A percentile compares a stretch with the other conserved stretches of the same genome.
Evolutionary conservation across 2,113 vertebrate species (phyloP).

Genomic region (Campylomormyrus tamandua): DNA sequence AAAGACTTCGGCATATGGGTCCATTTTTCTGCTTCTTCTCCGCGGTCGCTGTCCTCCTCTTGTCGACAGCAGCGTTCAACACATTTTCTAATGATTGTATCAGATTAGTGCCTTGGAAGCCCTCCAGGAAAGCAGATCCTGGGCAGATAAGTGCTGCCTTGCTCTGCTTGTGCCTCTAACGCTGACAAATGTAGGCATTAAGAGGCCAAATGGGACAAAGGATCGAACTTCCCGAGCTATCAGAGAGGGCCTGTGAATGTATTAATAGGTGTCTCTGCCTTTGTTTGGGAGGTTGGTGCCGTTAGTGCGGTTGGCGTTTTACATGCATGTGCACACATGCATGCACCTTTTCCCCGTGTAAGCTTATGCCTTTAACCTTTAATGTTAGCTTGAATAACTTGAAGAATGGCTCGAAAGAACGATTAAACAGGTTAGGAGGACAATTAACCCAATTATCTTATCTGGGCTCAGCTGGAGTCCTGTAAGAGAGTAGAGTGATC

Average conservation of each 20-base stretch:
- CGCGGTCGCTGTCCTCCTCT: slow-evolving; percentile 16
- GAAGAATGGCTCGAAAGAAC: not conserved
- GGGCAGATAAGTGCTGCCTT: slow-evolving; percentile 19
- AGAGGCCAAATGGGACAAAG: slow-evolving; percentile 30
- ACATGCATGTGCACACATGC: not conserved
- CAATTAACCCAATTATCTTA: slow-evolving; percentile 19
- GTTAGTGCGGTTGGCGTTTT: not conserved
- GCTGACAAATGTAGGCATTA: slow-evolving; percentile 27
- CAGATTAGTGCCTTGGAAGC: slow-evolving; percentile 18
- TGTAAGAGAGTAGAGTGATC: not conserved
- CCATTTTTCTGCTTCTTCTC: slow-evolving; percentile 27
- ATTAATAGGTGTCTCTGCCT: not conserved
- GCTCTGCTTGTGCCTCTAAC: slow-evolving; percentile 21
- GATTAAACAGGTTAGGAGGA: not conserved
- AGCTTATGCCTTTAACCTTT: not conserved
- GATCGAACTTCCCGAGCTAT: slow-evolving; percentile 21
- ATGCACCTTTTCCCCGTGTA: not conserved
- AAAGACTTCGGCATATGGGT: slow-evolving; percentile 26
- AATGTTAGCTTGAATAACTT: not conserved
- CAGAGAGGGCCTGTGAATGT: slow-evolving; percentile 5
- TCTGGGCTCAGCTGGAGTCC: not conserved
- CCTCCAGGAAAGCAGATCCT: slow-evolving; percentile 27
- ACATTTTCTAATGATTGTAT: slow-evolving; percentile 29
- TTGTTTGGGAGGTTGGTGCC: not conserved
- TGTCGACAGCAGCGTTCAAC: slow-evolving; percentile 22